Base-by-base conservation (phyloP, 1,140 invertebrate species). In the Periplaneta americana region DNA sequence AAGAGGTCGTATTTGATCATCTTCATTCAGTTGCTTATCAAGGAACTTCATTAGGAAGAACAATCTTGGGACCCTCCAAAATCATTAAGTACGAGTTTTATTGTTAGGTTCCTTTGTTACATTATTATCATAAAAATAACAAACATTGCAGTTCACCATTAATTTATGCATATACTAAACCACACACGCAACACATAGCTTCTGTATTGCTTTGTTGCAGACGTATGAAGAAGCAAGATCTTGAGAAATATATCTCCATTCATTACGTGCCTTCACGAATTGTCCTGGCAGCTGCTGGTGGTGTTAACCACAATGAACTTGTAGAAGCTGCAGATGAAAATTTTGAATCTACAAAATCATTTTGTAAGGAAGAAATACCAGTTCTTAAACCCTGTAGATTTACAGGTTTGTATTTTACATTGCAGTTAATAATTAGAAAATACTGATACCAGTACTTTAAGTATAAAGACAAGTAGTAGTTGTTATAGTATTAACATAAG, bases 1-100 rank as follows among this genome's bases (percentile, higher is more conserved):
- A 99, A 89, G 99, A 99, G 90, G 98, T 99, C 80, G 98, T 99
- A 10, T 99, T 99, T 88, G 99, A 99, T 90, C 96, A 99, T 88
- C 92, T 99, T n/a, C 99, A 99, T 87, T 92, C 97, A 1, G 95
- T 94, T 34, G 98, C 98, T 9, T 99, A 95, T 89, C 96, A 98
- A 89, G 98, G 97, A 35, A 99, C 98, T 48, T 94, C 98, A 48
- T 89, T 99, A 35, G 98, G 98, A 10, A 93, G 97, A 83, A 99
- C 99, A 18, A 99, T 99, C 87, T 91, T 99, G 77, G 99, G 99
- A 82, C 98, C 99, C 39, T 97, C 96, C 83, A 94, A 99, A 88
- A 99, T 99, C 86, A 99, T 99, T 83, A 95, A 97, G 92, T 93
- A 85, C 82, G 84, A 84, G 34, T 32, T 83, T 84, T 48, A 75